Evolutionary conservation across 2,797 vertebrate genomes (phyloP), one percentile per base, ranked within the genome.

Genomic region (Oreochromis grahami): DNA sequence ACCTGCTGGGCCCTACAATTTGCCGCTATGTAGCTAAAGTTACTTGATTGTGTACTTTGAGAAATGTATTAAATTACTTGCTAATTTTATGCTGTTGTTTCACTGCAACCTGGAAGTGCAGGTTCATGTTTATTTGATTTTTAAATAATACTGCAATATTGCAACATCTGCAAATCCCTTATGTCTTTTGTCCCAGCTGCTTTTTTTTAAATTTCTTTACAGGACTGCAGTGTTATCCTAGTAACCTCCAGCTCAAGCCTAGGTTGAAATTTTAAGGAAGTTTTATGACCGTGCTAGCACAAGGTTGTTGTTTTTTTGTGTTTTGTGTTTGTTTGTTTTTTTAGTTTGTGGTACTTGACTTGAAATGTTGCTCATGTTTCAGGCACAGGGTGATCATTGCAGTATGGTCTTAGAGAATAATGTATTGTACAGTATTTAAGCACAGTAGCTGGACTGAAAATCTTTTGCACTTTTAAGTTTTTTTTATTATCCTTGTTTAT

Each of bases 401-500:
- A 65, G 72, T 86, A 19, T 76, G 68, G 80, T 83, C 76, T 32
- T 50, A 50, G 43, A 74, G 77, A 45, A 82, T 34, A 88, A 63
- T 36, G 45, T 83, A 43, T 86, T 86, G 77, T 87, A 90, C 78
- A 88, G 86, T 95, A 91, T 94, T 93, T 88, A 91, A 93, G 65
- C 19, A 52, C 58, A 77, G 21, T 24, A 83, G 82, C 55, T 83
- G n/a, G 76, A 91, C 38, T 76, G 55, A 51, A 87, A 53, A 13
- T 79, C 7, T 76, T 86, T 88, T 89, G 88, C 89, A 91, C 86
- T 86, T 91, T 86, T 89, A 83, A 87, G 86, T 63, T 89, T 86
- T 86, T 78, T 36, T 48, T 48, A 32, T 65, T 72, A 29, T 60
- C 17, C 12, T 72, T 53, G 78, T 87, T 84, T 83, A 19, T 2